Percentiles rank a stretch among this genome's conserved stretches.
Evolutionary conservation across 1,140 invertebrate species (phyloP).

Genomic region (Papilio xuthus): DNA sequence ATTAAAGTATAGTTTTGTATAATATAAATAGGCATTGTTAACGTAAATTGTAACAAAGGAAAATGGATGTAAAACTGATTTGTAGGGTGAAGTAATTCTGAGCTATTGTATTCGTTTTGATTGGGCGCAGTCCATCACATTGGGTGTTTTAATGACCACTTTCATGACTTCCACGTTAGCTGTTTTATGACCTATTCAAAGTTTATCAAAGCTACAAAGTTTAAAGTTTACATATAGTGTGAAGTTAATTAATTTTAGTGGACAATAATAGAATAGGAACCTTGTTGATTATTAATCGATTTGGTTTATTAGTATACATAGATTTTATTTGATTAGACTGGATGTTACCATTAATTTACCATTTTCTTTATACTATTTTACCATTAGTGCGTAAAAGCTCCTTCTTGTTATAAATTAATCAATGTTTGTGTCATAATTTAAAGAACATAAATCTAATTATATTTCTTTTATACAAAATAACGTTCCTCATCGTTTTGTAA

Average conservation of each 20-base stretch:
- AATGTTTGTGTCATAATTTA: not conserved
- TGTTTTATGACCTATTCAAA: slow-evolving; percentile 15
- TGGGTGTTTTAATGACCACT: slow-evolving; percentile 25
- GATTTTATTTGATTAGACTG: not conserved
- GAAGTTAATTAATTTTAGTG: slow-evolving; percentile 26
- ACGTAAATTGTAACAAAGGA: slow-evolving; percentile 37
- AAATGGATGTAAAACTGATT: slow-evolving; percentile 44
- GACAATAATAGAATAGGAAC: not conserved
- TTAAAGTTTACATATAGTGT: too few relatives aligned
- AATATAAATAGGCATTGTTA: not conserved
- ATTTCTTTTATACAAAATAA: too few relatives aligned
- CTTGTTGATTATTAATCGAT: slow-evolving; percentile 1
- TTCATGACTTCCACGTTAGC: slow-evolving; percentile 20
- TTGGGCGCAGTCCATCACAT: slow-evolving; percentile 42
- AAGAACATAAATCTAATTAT: too few relatives aligned
- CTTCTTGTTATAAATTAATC: not conserved
- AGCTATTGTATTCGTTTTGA: slow-evolving; percentile 47
- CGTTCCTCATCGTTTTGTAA: not conserved
- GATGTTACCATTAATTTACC: too few relatives aligned
- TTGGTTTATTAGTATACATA: not conserved
- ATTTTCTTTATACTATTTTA: too few relatives aligned
- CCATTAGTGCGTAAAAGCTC: too few relatives aligned
- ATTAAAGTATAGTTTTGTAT: not conserved
- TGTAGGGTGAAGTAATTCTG: slow-evolving; percentile 49
- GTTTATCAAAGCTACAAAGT: slow-evolving; percentile 5